phyloP scores from a whole-genome alignment of 2,113 vertebrate species.

The Takifugu bimaculatus region DNA sequence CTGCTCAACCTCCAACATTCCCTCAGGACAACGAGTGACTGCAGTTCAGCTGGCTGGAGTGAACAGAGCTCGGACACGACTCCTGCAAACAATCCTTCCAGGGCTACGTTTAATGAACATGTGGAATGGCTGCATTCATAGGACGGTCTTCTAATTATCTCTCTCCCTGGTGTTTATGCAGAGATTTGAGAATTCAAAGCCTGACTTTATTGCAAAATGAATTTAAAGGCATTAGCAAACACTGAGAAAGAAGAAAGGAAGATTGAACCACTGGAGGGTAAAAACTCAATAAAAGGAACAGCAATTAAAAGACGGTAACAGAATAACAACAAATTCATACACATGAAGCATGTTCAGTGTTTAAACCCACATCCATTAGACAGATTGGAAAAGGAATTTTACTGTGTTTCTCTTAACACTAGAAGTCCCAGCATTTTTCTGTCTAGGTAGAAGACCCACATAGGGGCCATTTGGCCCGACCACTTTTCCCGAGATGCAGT shows the following conservation, averaged over 20 bases:
- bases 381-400: too few species aligned
- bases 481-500: too few species aligned
- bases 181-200: slow-evolving; percentile 1
- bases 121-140: neutral
- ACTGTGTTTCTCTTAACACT: too few species aligned
- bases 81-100: too few species aligned
- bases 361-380: neutral
- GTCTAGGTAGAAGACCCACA: too few species aligned
- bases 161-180: slow-evolving; percentile 4
- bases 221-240: neutral
- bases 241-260: neutral
- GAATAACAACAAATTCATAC: neutral
- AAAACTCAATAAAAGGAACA: neutral
- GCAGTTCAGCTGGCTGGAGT: neutral
- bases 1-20: slow-evolving; percentile 1
- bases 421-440: too few species aligned
- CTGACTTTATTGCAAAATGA: too few species aligned
- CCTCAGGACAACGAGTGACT: neutral
- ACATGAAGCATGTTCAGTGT: neutral
- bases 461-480: too few species aligned
- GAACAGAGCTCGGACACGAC: slow-evolving; percentile 3
- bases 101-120: too few species aligned
- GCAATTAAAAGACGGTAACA: neutral
- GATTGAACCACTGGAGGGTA: neutral
- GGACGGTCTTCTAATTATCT: neutral